phyloP scores from a whole-genome alignment of 2,888 invertebrate genomes.

The Monopis laevigella region DNA sequence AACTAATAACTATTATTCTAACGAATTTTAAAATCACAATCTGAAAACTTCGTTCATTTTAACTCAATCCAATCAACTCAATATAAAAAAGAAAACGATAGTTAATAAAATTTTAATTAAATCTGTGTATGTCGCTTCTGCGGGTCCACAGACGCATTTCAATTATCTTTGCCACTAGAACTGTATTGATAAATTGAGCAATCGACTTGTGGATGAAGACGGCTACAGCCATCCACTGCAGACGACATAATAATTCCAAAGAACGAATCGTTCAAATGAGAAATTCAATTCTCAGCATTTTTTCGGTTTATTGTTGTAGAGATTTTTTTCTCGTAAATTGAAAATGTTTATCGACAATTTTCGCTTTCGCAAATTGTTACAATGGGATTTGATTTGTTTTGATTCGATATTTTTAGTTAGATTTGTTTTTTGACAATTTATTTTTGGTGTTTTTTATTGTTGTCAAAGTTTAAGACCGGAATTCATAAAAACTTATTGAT shows the following conservation, averaged over 20 bases:
- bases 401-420: no score
- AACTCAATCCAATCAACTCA: no score
- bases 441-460: no score
- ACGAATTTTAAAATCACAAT: no score
- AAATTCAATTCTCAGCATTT: constrained; percentile 37
- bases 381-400: no score
- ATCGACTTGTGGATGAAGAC: constrained; percentile 46
- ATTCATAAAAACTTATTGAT: no score
- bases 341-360: constrained; percentile 6
- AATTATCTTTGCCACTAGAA: constrained; percentile 27
- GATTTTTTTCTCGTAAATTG: constrained; percentile 7
- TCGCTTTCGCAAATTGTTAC: constrained; percentile 2
- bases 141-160: constrained; percentile 14
- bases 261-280: constrained; percentile 34
- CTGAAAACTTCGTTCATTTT: no score
- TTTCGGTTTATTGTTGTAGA: constrained; percentile 10
- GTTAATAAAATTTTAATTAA: no score
- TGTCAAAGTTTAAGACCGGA: no score
- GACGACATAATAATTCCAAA: constrained; percentile 57
- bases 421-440: no score
- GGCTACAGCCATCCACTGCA: constrained; percentile 32
- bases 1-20: no score
- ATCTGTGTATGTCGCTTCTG: constrained; percentile 16
- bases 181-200: constrained; percentile 63
- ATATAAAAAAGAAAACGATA: no score